Conservation (phyloP, 2,888 invertebrate species). For the Cheilosia vernalis region DNA sequence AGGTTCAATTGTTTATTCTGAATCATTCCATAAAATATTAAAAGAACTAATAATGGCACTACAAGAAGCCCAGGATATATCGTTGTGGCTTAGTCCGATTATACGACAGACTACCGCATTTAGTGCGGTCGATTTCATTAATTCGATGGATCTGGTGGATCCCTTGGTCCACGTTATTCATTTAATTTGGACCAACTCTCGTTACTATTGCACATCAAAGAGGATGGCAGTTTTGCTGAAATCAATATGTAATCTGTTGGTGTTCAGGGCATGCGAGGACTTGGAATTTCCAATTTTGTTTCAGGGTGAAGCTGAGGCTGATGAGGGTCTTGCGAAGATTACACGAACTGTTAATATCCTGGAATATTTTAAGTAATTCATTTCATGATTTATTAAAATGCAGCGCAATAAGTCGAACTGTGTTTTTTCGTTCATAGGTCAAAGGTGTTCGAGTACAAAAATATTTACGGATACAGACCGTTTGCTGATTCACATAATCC, state of each 20-base stretch:
- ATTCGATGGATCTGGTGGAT: constrained; percentile 86
- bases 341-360: constrained; percentile 84
- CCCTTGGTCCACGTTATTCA: constrained; percentile 93
- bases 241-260: constrained; percentile 92
- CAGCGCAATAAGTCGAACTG: neutral
- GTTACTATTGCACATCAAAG: constrained; percentile 88
- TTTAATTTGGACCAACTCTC: constrained; percentile 93
- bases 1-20: constrained; percentile 89
- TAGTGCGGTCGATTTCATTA: constrained; percentile 89
- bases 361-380: constrained; percentile 85
- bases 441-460: constrained; percentile 80
- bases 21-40: constrained; percentile 90
- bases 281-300: constrained; percentile 92
- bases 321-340: constrained; percentile 89
- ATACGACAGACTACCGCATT: constrained; percentile 84
- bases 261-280: constrained; percentile 89
- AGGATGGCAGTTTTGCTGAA: constrained; percentile 89
- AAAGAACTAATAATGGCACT: constrained; percentile 90
- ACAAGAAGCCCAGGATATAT: constrained; percentile 93
- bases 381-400: constrained; percentile 13
- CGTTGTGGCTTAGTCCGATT: constrained; percentile 91
- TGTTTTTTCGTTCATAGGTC: constrained; percentile 75
- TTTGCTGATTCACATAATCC: constrained; percentile 20
- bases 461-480: constrained; percentile 78
- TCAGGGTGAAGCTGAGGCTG: constrained; percentile 92